phyloP scores from a whole-genome alignment of 2,888 invertebrate genomes.

The Aricia artaxerxes region DNA sequence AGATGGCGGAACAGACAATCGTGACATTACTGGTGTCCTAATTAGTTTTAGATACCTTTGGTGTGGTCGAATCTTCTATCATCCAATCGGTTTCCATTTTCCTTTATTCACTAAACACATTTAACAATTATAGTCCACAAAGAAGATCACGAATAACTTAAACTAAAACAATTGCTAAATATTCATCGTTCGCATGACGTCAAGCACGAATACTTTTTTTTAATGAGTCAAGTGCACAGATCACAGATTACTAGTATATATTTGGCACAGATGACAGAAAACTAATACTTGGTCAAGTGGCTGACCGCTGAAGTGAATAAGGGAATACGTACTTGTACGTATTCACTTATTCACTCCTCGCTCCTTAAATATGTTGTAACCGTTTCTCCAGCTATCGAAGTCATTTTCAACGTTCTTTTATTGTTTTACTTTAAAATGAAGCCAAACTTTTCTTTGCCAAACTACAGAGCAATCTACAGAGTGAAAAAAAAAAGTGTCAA shows the following conservation, averaged over 20 bases:
- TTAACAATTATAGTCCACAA: slow-evolving; percentile 62
- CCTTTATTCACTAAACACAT: slow-evolving; percentile 83
- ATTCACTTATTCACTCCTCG: too few species aligned
- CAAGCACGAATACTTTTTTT: slow-evolving; percentile 60
- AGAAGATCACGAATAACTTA: slow-evolving; percentile 66
- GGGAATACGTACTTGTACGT: slow-evolving; percentile 37
- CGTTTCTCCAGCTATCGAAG: too few species aligned
- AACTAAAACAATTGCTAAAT: slow-evolving; percentile 61
- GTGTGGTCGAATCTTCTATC: slow-evolving; percentile 85
- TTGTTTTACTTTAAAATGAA: too few species aligned
- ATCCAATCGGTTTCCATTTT: slow-evolving; percentile 96
- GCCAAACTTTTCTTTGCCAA: too few species aligned
- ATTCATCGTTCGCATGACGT: slow-evolving; percentile 74
- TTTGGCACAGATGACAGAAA: too few species aligned
- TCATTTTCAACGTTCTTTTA: too few species aligned
- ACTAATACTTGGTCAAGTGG: neutral
- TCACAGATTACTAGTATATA: too few species aligned
- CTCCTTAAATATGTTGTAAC: too few species aligned
- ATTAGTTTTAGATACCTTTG: slow-evolving; percentile 65
- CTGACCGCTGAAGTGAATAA: too few species aligned
- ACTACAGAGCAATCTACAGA: too few species aligned
- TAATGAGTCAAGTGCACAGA: slow-evolving; percentile 42
- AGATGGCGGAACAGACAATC: slow-evolving; percentile 70
- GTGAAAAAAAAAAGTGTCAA: too few species aligned
- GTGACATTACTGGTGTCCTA: slow-evolving; percentile 71